phyloP scores from a whole-genome alignment of 2,113 vertebrate species.

The Rhinolophus sinicus region DNA sequence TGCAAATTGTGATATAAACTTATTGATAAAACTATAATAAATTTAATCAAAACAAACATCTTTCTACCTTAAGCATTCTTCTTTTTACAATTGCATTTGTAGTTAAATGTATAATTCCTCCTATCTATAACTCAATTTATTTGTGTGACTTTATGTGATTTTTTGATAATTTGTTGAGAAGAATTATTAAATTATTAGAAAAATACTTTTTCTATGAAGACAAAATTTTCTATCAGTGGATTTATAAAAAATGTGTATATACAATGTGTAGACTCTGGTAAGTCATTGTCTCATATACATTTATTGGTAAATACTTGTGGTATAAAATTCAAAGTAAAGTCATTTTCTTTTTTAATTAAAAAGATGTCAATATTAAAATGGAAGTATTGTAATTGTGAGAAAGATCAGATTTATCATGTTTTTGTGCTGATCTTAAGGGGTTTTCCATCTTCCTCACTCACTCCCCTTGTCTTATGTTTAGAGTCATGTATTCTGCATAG shows the following conservation, averaged over 20 bases:
- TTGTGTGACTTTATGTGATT: background rate
- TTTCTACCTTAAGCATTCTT: background rate
- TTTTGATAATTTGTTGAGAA: background rate
- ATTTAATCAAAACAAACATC: background rate
- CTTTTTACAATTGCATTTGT: background rate
- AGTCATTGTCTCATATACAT: background rate
- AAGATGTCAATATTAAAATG: background rate
- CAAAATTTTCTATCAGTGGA: background rate
- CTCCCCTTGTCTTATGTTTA: background rate
- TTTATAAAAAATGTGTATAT: background rate
- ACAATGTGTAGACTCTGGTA: background rate
- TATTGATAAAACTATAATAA: background rate
- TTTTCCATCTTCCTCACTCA: background rate
- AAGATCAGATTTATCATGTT: background rate
- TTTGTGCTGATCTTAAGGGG: background rate
- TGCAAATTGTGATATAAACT: background rate
- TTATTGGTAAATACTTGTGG: background rate
- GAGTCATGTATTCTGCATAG: slow-evolving; percentile 47
- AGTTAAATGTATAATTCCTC: background rate
- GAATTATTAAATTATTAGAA: background rate
- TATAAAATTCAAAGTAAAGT: slow-evolving; percentile 40
- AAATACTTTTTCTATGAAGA: background rate
- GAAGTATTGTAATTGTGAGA: slow-evolving; percentile 16
- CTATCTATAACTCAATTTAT: background rate
- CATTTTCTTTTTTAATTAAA: background rate